Percentiles rank a stretch among this genome's conserved stretches.
Conservation (phyloP, 23 tunicate species). For the Phallusia fumigata region DNA sequence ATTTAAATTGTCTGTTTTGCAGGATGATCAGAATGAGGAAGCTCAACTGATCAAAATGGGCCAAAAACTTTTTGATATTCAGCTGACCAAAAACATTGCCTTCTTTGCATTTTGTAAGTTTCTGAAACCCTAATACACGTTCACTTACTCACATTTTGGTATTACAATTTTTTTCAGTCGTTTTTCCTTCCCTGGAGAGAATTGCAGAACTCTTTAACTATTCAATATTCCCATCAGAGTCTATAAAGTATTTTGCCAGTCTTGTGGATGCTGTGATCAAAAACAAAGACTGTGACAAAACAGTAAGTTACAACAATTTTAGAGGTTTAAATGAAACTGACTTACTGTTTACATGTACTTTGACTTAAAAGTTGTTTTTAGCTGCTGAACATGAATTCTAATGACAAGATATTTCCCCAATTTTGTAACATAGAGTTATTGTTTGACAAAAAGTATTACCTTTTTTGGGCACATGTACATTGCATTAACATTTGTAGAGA, state of each 20-base stretch:
- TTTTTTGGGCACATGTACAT: too few relatives aligned
- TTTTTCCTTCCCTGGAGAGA: not conserved
- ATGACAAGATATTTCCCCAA: too few relatives aligned
- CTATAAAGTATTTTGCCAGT: not conserved
- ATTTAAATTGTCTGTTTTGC: not conserved
- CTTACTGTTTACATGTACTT: too few relatives aligned
- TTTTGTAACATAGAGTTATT: too few relatives aligned
- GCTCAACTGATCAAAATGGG: not conserved
- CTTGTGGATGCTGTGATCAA: conserved; percentile 14
- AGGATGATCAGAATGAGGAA: not conserved
- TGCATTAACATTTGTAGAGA: not conserved
- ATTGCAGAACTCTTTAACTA: not conserved
- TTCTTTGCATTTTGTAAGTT: not conserved
- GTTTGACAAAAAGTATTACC: too few relatives aligned
- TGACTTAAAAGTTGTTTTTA: too few relatives aligned
- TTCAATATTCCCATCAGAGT: not conserved
- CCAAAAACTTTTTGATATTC: not conserved
- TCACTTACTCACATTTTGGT: too few relatives aligned
- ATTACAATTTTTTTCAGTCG: not conserved
- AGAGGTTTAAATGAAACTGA: not conserved
- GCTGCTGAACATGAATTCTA: too few relatives aligned
- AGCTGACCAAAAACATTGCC: not conserved
- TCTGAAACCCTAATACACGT: too few relatives aligned
- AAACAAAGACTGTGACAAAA: not conserved
- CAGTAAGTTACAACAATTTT: not conserved